Evolutionary conservation across 2,797 vertebrate genomes (phyloP).

Genomic region (Acipenser oxyrinchus): DNA sequence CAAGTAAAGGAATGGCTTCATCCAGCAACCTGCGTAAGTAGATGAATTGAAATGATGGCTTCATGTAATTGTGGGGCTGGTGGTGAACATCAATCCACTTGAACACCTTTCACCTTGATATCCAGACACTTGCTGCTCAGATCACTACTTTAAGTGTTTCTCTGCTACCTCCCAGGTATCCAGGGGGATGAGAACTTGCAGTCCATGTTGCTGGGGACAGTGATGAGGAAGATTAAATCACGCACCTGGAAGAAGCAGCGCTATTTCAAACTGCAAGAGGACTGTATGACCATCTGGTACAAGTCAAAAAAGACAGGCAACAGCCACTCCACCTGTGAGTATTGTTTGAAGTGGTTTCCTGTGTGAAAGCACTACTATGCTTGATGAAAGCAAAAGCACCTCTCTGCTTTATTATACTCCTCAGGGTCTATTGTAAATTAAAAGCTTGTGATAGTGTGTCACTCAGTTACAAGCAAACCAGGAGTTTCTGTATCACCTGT

Average conservation of each 20-base stretch:
- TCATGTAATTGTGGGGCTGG: too few species aligned
- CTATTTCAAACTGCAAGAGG: constrained; percentile 81
- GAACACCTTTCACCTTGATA: too few species aligned
- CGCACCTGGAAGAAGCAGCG: constrained; percentile 82
- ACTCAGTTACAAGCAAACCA: too few species aligned
- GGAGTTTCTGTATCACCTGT: too few species aligned
- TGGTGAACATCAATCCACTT: too few species aligned
- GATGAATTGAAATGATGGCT: not conserved
- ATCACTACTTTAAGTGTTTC: not conserved
- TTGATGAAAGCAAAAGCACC: too few species aligned
- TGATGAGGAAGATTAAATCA: constrained; percentile 86
- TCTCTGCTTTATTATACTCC: too few species aligned
- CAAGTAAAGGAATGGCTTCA: constrained; percentile 40
- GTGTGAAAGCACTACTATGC: not conserved
- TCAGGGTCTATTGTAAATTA: too few species aligned
- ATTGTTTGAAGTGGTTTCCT: not conserved
- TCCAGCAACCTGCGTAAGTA: constrained; percentile 41
- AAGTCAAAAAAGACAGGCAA: constrained; percentile 75
- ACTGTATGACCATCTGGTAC: constrained; percentile 85
- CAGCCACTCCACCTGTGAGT: constrained; percentile 84
- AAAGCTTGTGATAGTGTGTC: too few species aligned
- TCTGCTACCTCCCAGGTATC: constrained; percentile 52
- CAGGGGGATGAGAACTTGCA: constrained; percentile 62
- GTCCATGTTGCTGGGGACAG: constrained; percentile 72
- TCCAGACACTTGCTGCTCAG: not conserved